Percentiles rank a stretch among this genome's conserved stretches.
These are phyloP conservation scores for Pogona vitticeps DNA, from an alignment of 2,113 vertebrate species.

Conservation along the genomic window DNA sequence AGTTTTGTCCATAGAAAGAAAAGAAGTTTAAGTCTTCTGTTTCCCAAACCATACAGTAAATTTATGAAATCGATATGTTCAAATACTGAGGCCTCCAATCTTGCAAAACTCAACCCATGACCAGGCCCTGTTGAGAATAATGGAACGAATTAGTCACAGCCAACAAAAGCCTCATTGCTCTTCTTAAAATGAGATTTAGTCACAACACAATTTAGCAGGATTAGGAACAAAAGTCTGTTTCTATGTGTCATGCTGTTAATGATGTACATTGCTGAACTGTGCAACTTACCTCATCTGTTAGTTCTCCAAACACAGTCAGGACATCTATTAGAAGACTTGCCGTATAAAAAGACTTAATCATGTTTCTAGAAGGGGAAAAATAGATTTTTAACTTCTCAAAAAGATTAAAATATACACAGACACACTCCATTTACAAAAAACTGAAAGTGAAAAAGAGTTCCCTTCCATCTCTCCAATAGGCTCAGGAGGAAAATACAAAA, in stretches of 20 bases:
- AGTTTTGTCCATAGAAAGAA: not conserved
- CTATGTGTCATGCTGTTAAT: not conserved
- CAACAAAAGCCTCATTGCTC: not conserved
- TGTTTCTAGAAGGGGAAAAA: slow-evolving; percentile 84
- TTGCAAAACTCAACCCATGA: not conserved
- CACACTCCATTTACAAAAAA: not conserved
- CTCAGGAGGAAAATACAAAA: not conserved
- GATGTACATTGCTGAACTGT: not conserved
- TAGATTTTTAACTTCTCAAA: slow-evolving; percentile 18
- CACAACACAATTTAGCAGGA: not conserved
- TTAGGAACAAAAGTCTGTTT: not conserved
- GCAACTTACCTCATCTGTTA: slow-evolving; percentile 92
- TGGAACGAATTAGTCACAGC: not conserved
- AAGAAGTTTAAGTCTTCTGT: not conserved
- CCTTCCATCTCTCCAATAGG: not conserved
- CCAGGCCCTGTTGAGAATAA: not conserved
- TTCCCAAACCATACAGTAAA: not conserved
- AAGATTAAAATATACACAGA: not conserved
- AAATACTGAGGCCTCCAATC: not conserved
- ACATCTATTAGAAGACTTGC: slow-evolving; percentile 94
- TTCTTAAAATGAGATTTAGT: not conserved
- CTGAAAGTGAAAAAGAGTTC: not conserved
- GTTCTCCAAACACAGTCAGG: slow-evolving; percentile 92
- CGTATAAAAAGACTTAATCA: slow-evolving; percentile 99
- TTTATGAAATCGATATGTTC: not conserved